Percentiles rank a stretch among this genome's conserved stretches.
Conservation (phyloP, 1,140 invertebrate genomes). For the Centruroides vittatus region DNA sequence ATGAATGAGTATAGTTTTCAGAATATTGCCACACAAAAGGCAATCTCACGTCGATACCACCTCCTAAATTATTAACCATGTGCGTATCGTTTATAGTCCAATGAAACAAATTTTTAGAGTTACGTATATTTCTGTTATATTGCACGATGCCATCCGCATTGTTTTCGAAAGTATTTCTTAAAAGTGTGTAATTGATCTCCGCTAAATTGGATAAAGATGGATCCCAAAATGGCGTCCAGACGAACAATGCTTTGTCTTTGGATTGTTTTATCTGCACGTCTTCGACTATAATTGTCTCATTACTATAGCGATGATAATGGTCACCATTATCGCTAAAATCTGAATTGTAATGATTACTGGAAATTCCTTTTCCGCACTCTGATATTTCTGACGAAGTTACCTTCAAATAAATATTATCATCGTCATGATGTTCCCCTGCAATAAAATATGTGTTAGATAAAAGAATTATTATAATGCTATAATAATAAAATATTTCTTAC, state of each 20-base stretch:
- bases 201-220: slow-evolving; percentile 14
- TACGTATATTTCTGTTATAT: slow-evolving; percentile 71
- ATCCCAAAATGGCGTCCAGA: slow-evolving; percentile 71
- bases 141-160: slow-evolving; percentile 71
- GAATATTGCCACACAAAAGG: slow-evolving; percentile 93
- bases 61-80: slow-evolving; percentile 55
- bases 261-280: slow-evolving; percentile 14
- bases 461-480: not conserved
- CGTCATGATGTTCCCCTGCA: not conserved
- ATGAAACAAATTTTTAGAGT: slow-evolving; percentile 77
- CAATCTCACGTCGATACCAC: slow-evolving; percentile 67
- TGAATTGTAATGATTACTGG: slow-evolving; percentile 74
- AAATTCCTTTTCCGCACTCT: slow-evolving; percentile 63
- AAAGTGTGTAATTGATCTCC: slow-evolving; percentile 58
- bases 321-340: slow-evolving; percentile 51
- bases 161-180: slow-evolving; percentile 61
- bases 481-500: slow-evolving; percentile 2
- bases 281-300: slow-evolving; percentile 55
- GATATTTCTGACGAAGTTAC: slow-evolving; percentile 38
- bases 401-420: not conserved
- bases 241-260: slow-evolving; percentile 56
- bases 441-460: not conserved
- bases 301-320: slow-evolving; percentile 68
- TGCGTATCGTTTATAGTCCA: slow-evolving; percentile 79
- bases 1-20: slow-evolving; percentile 81